These are phyloP conservation scores for Strigamia crassipes DNA, from an alignment of 2,888 invertebrate species.

Conservation along the genomic window DNA sequence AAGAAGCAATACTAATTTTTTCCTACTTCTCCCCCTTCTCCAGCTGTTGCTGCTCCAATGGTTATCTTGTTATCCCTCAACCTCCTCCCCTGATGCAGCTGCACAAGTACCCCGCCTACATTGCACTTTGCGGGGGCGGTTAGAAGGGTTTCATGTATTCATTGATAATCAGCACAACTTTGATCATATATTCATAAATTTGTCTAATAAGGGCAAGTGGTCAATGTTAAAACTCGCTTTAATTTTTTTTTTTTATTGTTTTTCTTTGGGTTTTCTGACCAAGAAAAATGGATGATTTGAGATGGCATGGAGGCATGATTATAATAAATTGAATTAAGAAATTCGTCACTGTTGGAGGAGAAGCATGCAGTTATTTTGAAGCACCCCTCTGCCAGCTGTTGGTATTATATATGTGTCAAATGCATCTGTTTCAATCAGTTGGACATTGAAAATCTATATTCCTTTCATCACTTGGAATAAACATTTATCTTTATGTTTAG, in stretches of 20 bases:
- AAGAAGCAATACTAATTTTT: slow-evolving; percentile 2
- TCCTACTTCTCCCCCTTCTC: not conserved
- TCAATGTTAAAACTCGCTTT: not conserved
- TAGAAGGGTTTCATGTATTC: not conserved
- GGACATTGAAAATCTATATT: not conserved
- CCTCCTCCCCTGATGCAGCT: slow-evolving; percentile 15
- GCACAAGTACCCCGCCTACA: slow-evolving; percentile 20
- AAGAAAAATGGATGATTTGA: not conserved
- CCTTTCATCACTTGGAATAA: not conserved
- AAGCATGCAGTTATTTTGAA: slow-evolving; percentile 4
- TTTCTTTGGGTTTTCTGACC: not conserved
- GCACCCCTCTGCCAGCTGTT: slow-evolving; percentile 24
- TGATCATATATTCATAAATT: not conserved
- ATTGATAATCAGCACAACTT: not conserved
- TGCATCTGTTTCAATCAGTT: slow-evolving; percentile 10
- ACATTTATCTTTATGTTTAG: not conserved
- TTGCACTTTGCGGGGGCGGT: slow-evolving; percentile 24
- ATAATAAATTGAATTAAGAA: not conserved
- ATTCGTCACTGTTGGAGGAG: not conserved
- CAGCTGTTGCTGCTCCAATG: slow-evolving; percentile 29
- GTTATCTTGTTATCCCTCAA: slow-evolving; percentile 29
- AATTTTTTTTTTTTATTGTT: not conserved
- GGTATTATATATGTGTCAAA: slow-evolving; percentile 13
- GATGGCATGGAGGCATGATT: not conserved
- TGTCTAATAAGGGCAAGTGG: slow-evolving; percentile 15